These are phyloP conservation scores for Parnassius apollo DNA, from an alignment of 2,888 invertebrate genomes.

Conservation along the genomic window DNA sequence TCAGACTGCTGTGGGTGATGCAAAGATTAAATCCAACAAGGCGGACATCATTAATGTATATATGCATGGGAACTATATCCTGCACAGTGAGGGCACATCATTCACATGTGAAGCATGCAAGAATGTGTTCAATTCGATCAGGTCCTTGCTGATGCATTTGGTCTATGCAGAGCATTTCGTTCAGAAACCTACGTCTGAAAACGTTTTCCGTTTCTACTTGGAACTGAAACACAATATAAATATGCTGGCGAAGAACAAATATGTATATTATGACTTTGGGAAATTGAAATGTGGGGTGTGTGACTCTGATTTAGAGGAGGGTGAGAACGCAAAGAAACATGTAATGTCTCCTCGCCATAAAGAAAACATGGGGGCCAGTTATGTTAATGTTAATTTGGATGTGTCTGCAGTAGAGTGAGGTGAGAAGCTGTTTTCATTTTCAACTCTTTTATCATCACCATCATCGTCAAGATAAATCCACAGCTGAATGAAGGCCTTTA, in stretches of 20 bases:
- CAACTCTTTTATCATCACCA: neutral
- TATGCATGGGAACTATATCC: constrained; percentile 64
- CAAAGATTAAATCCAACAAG: constrained; percentile 46
- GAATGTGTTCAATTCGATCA: constrained; percentile 61
- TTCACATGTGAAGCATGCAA: constrained; percentile 61
- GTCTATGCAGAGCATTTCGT: constrained; percentile 66
- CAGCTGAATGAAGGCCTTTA: too few relatives aligned
- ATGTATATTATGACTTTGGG: constrained; percentile 67
- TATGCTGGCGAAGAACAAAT: constrained; percentile 68
- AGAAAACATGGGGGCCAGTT: constrained; percentile 75
- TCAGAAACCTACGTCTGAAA: constrained; percentile 55
- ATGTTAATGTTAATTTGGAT: constrained; percentile 59
- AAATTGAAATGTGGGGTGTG: constrained; percentile 69
- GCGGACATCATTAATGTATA: constrained; percentile 72
- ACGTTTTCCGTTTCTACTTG: constrained; percentile 70
- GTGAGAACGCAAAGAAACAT: constrained; percentile 69
- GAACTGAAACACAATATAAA: constrained; percentile 71
- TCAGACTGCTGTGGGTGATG: constrained; percentile 52
- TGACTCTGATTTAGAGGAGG: constrained; percentile 58
- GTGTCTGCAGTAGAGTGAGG: constrained; percentile 63
- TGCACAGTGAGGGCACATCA: constrained; percentile 61
- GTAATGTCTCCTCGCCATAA: constrained; percentile 65
- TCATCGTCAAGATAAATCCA: too few relatives aligned
- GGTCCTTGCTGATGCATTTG: constrained; percentile 61
- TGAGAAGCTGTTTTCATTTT: constrained; percentile 28